Evolutionary conservation across 37 sponge, comb jelly and placozoan genomes (phyloP).

Genomic region (Petrosia ficiformis): DNA sequence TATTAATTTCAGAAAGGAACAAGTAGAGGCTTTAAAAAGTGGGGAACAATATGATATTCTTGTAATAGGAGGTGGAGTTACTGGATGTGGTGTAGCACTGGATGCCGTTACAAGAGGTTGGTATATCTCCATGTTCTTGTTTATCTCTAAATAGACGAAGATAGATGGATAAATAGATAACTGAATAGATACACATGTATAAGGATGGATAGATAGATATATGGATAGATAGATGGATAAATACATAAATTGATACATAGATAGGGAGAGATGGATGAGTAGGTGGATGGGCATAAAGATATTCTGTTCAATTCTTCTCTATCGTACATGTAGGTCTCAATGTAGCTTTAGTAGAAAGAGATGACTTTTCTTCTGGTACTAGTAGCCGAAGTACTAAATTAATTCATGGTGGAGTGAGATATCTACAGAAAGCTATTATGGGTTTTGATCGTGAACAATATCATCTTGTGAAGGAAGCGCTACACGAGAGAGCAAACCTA

Average conservation of each 20-base stretch:
- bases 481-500: slow-evolving; percentile 91
- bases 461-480: slow-evolving; percentile 89
- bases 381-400: slow-evolving; percentile 98
- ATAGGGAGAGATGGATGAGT: too few relatives aligned
- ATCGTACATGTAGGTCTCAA: slow-evolving; percentile 59
- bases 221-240: too few relatives aligned
- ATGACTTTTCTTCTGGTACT: slow-evolving; percentile 97
- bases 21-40: slow-evolving; percentile 50
- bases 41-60: slow-evolving; percentile 89
- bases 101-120: slow-evolving; percentile 91
- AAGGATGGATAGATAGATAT: too few relatives aligned
- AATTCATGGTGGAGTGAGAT: slow-evolving; percentile 98
- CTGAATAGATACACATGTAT: too few relatives aligned
- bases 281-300: too few relatives aligned
- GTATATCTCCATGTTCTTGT: not conserved
- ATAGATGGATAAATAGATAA: too few relatives aligned
- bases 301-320: too few relatives aligned
- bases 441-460: slow-evolving; percentile 92
- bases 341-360: slow-evolving; percentile 92
- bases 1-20: slow-evolving; percentile 72
- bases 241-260: too few relatives aligned
- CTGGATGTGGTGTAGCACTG: slow-evolving; percentile 95
- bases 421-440: slow-evolving; percentile 94
- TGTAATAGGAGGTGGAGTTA: slow-evolving; percentile 97
- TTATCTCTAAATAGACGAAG: not conserved